Evolutionary conservation across 2,113 vertebrate genomes (phyloP), one percentile per base, ranked within the genome.

Genomic region (Ceyx melanurus): DNA sequence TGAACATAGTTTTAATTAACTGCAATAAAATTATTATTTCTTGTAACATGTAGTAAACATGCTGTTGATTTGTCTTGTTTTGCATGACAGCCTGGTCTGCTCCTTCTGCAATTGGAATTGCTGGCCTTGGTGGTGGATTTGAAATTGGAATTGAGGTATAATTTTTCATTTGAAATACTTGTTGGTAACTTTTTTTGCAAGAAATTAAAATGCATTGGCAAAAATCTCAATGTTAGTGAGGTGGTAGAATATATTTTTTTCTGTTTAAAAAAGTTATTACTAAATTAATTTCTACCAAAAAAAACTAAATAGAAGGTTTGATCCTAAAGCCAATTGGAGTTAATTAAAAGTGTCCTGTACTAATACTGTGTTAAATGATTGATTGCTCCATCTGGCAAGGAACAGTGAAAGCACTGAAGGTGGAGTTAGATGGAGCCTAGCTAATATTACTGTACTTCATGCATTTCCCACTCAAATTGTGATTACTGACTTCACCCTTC

Each of bases 61-160:
- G 89, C 10, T 20, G 2, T 76, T 62, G 43, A 82, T 78, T 68
- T 82, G 3, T 96, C n/a, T 93, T 85, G 26, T 76, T 94, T 93
- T 90, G 10, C 54, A 31, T 46, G 12, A 73, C 74, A 99, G 99
- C 97, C 8, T 99, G 99, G 99, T 99, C 99, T 13, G 99, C 99
- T 29, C 99, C 99, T 18, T 99, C 99, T 35, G 99, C 99, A 91
- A 99, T 99, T 54, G 99, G 99, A 15, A 99, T 99, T 43, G 99
- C 99, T 35, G 99, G 99, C 29, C 98, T 99, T 35, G 99, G 99
- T 45, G 99, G 99, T 95, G 99, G 99, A 90, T 99, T 99, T 88
- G 99, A 99, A 96, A 98, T 99, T 28, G 99, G 99, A 64, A 98
- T 99, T 73, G 99, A 99, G 98, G 99, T 99, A 95, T 73, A 37